Base-by-base conservation (phyloP, 1,140 invertebrate genomes). In the Polyergus mexicanus region DNA sequence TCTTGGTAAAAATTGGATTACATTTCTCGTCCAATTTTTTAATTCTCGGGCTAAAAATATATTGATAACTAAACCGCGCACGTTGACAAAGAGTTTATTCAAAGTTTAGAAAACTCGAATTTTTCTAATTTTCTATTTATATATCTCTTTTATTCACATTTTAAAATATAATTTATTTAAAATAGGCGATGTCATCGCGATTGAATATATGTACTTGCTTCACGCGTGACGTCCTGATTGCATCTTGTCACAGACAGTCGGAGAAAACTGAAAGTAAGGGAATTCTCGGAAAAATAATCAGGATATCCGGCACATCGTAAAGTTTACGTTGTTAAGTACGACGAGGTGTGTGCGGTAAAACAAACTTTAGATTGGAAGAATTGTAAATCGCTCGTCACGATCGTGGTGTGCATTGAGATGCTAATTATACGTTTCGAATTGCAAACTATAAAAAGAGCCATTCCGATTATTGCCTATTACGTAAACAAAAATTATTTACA, bases 221-320 rank as follows among this genome's bases (percentile, higher is more conserved):
- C 6, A 32, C 22, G 16, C 6, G 5, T n/a, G 32, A 25, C 32
- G 16, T n/a, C 19, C 16, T 16, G 16, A 19, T 35, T 22, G 13
- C 60, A 62, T 41, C 13, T 19, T n/a, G 22, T 44, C 38, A 32
- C 25, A 5, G 10, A 13, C 19, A 22, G 19, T 28, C 41, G 56
- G 80, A 75, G 54, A 75, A 63, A 75, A 75, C 25, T 35, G 80
- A 84, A 84, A 84, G 80, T 75, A n/a, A 83, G 38, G 10, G 19
- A 75, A 75, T 75, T 84, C 41, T 58, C 38, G 25, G 41, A 62
- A 22, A 63, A 84, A 65, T 77, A 65, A 65, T 63, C 74, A 32
- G 16, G 19, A 77, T 77, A 77, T 77, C 75, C 41, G 60, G 3
- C 19, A 77, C 35, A 32, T 68, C 62, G 63, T 68, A 54, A 69